Base-by-base conservation (phyloP, 2,113 vertebrate species). In the Taxidea taxus region DNA sequence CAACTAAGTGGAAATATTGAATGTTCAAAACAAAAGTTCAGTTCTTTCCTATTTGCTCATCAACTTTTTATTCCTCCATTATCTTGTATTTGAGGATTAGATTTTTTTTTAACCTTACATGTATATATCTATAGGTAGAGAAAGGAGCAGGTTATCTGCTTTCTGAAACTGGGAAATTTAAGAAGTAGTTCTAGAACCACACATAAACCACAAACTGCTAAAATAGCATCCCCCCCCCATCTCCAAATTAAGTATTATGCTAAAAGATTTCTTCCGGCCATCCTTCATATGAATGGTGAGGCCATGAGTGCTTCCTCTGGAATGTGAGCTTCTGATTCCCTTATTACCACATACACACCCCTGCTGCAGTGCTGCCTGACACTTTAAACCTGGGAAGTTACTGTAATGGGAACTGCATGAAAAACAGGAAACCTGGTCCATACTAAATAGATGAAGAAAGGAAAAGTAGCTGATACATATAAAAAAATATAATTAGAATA, bases 251-350 rank as follows among this genome's bases (percentile, higher is more conserved):
- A 83, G 58, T 37, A 78, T 66, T 82, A 47, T 72, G 87, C 77
- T 87, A 93, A 93, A 90, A 94, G 81, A 91, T 62, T 84, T 74
- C 72, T 93, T 95, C 60, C 72, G 90, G 87, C 62, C 81, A 94
- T 97, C 77, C 74, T 82, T 97, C 90, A 91, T 0, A 13, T 91
- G 78, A 94, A 97, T 88, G 66, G 81, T 77, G 84, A 91, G 86
- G 72, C 82, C 62, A 56, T 0, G 77, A 92, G 70, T 94, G 92
- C 89, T 56, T 96, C 60, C 60, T 87, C 39, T 44, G 95, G 90
- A 97, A 87, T 42, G 78, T 49, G 83, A 94, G 44, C 54, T 56
- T 97, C 68, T 80, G 93, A 95, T 82, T 94, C 58, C 74, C 51
- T 64, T 8, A 66, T 29, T 94, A 91, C 75, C 95, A 95, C 96